Base-by-base conservation (phyloP, 2,797 vertebrate genomes). In the Pelobates cultripes region DNA sequence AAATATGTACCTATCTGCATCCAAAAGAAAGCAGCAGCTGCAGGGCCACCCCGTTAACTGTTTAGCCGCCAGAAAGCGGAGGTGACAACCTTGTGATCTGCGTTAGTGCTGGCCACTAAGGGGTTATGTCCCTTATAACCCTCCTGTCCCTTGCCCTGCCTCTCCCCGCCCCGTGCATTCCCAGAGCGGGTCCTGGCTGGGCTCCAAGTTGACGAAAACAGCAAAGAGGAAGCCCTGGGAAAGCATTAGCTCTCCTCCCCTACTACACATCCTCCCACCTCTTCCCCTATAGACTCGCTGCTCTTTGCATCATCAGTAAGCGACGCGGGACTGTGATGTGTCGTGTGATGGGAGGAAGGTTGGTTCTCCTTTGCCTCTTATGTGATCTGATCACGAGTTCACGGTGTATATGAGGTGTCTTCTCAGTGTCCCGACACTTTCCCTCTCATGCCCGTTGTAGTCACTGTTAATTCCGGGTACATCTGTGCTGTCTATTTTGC, bases 171-270 rank as follows among this genome's bases (percentile, higher is more conserved):
- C 81, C 15, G 70, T 78, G 76, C 81, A 83, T 79, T 83, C 77
- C 72, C 72, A 79, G 66, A 83, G 60, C 81, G 79, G 77, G 28
- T 70, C 72, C 67, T 83, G 82, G 82, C 82, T 40, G n/a, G 14
- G 53, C 44, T 70, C 82, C 82, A 79, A 83, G 71, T 71, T 75
- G 66, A 79, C 66, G 72, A 79, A 79, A 83, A 83, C 82, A 79
- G 82, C 71, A 75, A 73, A 73, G 73, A 79, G 41, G 71, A 79
- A 79, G 82, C 82, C 66, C 77, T 79, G 82, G 77, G 77, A 83
- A 83, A 75, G 72, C 3, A 69, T 44, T 4, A 45, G 42, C n/a
- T 76, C 10, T 55, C 44, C 66, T 43, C 55, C 71, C 81, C 75
- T 70, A 4, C 17, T 41, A 40, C 45, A 45, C 60, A 15, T 40